Percentiles rank a stretch among this genome's conserved stretches.
Evolutionary conservation across 53 echinoderm and acorn worm species (phyloP).

Genomic region (Astropecten irregularis): DNA sequence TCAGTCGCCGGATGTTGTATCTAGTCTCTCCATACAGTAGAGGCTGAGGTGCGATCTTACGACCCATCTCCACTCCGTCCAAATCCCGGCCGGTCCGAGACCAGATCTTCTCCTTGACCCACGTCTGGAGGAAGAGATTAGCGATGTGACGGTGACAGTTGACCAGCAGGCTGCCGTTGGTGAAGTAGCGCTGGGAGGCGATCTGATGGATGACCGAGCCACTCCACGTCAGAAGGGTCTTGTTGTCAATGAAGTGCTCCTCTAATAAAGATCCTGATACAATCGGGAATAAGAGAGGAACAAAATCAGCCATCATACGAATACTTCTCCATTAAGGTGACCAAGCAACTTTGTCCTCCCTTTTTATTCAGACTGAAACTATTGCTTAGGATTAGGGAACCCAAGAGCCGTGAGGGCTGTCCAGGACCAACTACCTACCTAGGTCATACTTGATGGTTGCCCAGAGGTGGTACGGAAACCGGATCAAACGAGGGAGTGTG

Average conservation of each 20-base stretch:
- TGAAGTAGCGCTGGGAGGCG: conserved; percentile 81
- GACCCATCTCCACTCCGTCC: conserved; percentile 65
- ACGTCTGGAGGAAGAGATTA: conserved; percentile 81
- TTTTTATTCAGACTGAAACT: no score
- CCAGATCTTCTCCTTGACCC: conserved; percentile 72
- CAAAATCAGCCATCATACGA: not conserved
- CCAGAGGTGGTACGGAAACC: conserved; percentile 96
- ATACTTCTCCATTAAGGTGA: not conserved
- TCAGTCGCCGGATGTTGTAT: conserved; percentile 87
- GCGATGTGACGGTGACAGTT: conserved; percentile 73
- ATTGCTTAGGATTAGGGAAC: not conserved
- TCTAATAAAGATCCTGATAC: conserved; percentile 63
- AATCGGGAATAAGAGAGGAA: not conserved
- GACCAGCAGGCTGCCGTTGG: conserved; percentile 54
- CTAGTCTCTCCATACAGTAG: conserved; percentile 91
- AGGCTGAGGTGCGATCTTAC: conserved; percentile 88
- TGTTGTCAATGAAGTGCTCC: conserved; percentile 80
- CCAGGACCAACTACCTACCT: conserved; percentile 57
- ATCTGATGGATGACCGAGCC: conserved; percentile 73
- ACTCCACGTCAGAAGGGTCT: conserved; percentile 86
- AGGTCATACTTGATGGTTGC: conserved; percentile 89
- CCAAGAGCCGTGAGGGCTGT: not conserved
- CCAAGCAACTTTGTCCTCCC: not conserved
- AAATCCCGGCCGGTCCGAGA: conserved; percentile 33
- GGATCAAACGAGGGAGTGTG: conserved; percentile 63